A percentile compares a stretch with the other conserved stretches of the same genome.
phyloP scores from a whole-genome alignment of 2,113 vertebrate genomes.

The Opisthocomus hoazin region DNA sequence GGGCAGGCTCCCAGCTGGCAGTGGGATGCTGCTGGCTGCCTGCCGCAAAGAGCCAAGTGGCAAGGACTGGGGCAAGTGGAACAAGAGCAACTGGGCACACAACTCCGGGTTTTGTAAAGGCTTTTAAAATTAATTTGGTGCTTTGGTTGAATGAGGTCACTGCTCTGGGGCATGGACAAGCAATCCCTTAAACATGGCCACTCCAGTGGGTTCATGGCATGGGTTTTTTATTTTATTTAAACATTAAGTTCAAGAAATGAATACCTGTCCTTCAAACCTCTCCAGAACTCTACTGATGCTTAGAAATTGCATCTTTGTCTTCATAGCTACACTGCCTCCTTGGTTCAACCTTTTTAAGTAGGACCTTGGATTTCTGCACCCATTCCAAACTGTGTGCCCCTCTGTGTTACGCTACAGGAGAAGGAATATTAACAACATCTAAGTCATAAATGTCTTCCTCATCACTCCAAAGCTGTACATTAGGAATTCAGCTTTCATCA shows the following conservation, averaged over 20 bases:
- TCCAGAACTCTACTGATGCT: background rate
- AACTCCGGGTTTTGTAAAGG: fast-evolving
- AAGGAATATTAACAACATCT: background rate
- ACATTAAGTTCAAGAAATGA: background rate
- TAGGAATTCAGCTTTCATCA: background rate
- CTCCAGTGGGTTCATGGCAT: background rate
- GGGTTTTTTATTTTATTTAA: background rate
- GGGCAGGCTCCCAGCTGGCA: background rate
- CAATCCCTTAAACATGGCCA: fast-evolving
- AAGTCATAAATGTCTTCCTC: background rate
- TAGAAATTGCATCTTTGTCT: background rate
- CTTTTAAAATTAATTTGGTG: background rate
- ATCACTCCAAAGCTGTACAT: background rate
- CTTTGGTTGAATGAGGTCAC: background rate
- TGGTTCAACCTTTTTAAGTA: background rate
- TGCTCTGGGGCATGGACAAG: background rate
- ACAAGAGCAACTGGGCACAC: background rate
- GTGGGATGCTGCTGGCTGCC: background rate
- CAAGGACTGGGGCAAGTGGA: fast-evolving
- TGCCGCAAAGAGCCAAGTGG: background rate
- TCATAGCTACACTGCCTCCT: background rate
- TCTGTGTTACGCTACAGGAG: background rate
- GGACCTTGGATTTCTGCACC: background rate
- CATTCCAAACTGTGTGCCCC: background rate
- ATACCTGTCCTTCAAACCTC: background rate